Base-by-base conservation (phyloP, 2,797 vertebrate species). In the Notolabrus celidotus region DNA sequence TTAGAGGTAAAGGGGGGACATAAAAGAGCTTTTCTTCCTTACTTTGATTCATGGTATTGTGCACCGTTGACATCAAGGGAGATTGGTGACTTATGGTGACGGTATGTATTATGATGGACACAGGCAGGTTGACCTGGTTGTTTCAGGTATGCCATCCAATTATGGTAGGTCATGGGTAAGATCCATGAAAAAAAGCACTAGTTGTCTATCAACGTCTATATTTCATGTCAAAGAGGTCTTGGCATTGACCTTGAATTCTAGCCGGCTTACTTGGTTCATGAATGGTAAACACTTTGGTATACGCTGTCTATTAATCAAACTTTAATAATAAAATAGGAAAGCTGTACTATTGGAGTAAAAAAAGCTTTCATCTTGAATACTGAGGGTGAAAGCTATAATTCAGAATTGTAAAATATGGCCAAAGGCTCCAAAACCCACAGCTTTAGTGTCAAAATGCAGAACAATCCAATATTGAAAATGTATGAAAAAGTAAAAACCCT, bases 161-260 rank as follows among this genome's bases (percentile, higher is more conserved):
- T 79, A 86, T 70, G 31, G 20, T 85, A 87, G 87, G 84, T 90
- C 83, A 89, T 16, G 3, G 53, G 63, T 82, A 59, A 82, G 77
- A 85, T 80, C 70, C 79, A n/a, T n/a, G 68, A 74, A 75, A 71
- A 86, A 71, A 83, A 68, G 52, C 17, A 66, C 17, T 2, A 17
- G 25, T 53, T 78, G 77, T 84, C 84, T 68, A 74, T 86, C 74
- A 86, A 46, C 42, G 80, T 42, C 56, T 56, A 61, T 68, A 61
- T 58, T 52, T 80, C 74, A 81, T 57, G 69, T 83, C 67, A 80
- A 64, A 76, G 41, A 51, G 62, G 80, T 84, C 77, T 88, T 86
- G 74, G 80, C 72, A 72, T 16, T 22, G 67, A 77, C 54, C 55
- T 36, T 68, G 62, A 78, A 71, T 50, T 49, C n/a, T 60, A 50